A percentile compares a stretch with the other conserved stretches of the same genome.
These are phyloP conservation scores for Watsonalla binaria DNA, from an alignment of 2,888 invertebrate genomes.

Conservation along the genomic window DNA sequence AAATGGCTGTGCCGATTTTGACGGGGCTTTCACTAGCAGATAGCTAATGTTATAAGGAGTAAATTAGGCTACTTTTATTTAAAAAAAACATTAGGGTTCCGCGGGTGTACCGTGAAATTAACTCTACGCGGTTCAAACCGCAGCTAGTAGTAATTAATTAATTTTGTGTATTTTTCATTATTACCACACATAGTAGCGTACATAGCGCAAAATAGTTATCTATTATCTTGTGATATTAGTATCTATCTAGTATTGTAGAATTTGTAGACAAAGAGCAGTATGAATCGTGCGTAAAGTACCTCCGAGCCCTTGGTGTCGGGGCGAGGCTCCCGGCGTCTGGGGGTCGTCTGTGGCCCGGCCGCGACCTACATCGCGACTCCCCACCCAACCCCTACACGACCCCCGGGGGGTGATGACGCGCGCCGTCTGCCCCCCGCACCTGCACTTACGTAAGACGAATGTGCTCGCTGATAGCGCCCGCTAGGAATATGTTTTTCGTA, in stretches of 20 bases:
- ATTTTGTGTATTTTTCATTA: too few relatives aligned
- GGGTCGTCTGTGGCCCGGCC: constrained; percentile 72
- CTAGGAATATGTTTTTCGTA: constrained; percentile 2
- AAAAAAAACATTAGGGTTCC: too few relatives aligned
- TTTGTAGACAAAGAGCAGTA: background rate
- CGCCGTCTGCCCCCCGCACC: constrained; percentile 44
- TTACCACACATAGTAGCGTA: too few relatives aligned
- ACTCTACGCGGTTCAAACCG: too few relatives aligned
- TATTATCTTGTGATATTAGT: too few relatives aligned
- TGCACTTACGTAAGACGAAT: constrained; percentile 63
- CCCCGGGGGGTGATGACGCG: constrained; percentile 35
- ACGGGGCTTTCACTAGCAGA: too few relatives aligned
- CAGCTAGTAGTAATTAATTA: too few relatives aligned
- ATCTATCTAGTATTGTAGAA: background rate
- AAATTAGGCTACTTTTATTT: too few relatives aligned
- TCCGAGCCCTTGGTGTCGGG: constrained; percentile 25
- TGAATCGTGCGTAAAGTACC: background rate
- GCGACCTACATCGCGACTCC: constrained; percentile 61
- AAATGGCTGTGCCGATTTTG: too few relatives aligned
- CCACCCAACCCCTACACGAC: constrained; percentile 18
- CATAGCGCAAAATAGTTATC: too few relatives aligned
- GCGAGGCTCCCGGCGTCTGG: constrained; percentile 61
- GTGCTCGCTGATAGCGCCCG: constrained; percentile 38
- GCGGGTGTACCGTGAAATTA: too few relatives aligned
- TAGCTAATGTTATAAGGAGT: too few relatives aligned